Percentiles rank a stretch among this genome's conserved stretches.
These are phyloP conservation scores for Drosophila orena DNA, from an alignment of 1,140 invertebrate species.

Conservation along the genomic window DNA sequence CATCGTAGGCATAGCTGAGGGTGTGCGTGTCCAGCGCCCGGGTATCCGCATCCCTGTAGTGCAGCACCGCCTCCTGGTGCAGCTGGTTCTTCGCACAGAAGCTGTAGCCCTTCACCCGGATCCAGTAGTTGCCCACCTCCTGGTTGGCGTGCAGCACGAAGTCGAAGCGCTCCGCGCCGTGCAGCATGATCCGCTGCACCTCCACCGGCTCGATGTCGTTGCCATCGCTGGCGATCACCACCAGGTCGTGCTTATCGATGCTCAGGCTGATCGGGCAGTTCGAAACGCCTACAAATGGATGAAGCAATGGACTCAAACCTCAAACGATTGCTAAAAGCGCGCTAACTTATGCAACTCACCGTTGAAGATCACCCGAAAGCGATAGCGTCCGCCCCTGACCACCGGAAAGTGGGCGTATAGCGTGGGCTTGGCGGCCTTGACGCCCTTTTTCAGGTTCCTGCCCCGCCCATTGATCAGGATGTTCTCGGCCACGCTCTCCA, in stretches of 20 bases:
- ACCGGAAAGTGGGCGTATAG: slow-evolving; percentile 73
- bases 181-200: slow-evolving; percentile 87
- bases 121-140: slow-evolving; percentile 87
- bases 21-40: slow-evolving; percentile 45
- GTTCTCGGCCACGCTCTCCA: slow-evolving; percentile 82
- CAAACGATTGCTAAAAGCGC: no score
- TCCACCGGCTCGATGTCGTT: slow-evolving; percentile 88
- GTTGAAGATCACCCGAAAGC: slow-evolving; percentile 87
- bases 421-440: slow-evolving; percentile 49
- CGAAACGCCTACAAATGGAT: slow-evolving; percentile 86
- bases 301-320: neutral
- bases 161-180: slow-evolving; percentile 90
- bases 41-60: slow-evolving; percentile 67
- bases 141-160: slow-evolving; percentile 89
- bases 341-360: slow-evolving; percentile 51
- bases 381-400: slow-evolving; percentile 85
- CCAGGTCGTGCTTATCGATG: slow-evolving; percentile 89
- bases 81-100: slow-evolving; percentile 72
- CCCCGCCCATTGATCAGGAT: slow-evolving; percentile 86
- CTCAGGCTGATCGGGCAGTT: slow-evolving; percentile 90
- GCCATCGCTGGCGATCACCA: slow-evolving; percentile 91
- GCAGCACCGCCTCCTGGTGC: slow-evolving; percentile 77
- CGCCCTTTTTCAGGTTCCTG: slow-evolving; percentile 70
- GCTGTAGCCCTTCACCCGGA: slow-evolving; percentile 84
- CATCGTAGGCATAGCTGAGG: slow-evolving; percentile 67